Base-by-base conservation (phyloP, 2,797 vertebrate species). In the Cheirogaleus major region DNA sequence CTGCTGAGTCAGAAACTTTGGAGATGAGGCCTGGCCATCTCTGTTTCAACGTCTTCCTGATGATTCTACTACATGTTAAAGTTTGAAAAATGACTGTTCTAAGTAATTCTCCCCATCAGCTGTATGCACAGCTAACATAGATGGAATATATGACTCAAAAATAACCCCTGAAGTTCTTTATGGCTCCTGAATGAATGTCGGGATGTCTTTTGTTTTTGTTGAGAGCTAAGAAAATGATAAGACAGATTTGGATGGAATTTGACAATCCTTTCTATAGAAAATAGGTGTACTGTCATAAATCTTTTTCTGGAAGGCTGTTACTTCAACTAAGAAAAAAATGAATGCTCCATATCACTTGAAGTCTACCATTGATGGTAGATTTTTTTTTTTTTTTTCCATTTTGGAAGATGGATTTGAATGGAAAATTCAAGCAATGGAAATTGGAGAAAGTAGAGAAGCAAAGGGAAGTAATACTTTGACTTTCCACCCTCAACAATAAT, bases 251-350 rank as follows among this genome's bases (percentile, higher is more conserved):
- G 32, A 32, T 81, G 61, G 61, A 80, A 84, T 87, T 81, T 90
- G 76, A 70, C 12, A 55, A 6, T 32, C 15, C 12, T 91, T 85
- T 85, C 59, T 85, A 20, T 72, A 82, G 81, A 89, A 95, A 93
- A 88, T 67, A 72, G 30, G 13, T 69, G 32, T 52, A 27, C 14
- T 80, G 30, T 61, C 84, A 80, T 43, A 82, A 65, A 86, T 63
- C 76, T 93, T 82, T 96, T 80, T 75, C 17, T 84, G 11, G 43
- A 92, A 90, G 12, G 12, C n/a, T 63, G 15, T 86, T 92, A 72
- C 69, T 95, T 87, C 52, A 85, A 89, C 38, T 69, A 82, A 41
- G 38, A 79, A 43, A 43, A 52, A 52, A 52, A 63, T 4, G n/a
- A 94, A 48, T 17, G 32, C n/a, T 83, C 25, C 18, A 0, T 38